These are phyloP conservation scores for Drosophila picticornis DNA, from an alignment of 2,888 invertebrate species.

Conservation along the genomic window DNA sequence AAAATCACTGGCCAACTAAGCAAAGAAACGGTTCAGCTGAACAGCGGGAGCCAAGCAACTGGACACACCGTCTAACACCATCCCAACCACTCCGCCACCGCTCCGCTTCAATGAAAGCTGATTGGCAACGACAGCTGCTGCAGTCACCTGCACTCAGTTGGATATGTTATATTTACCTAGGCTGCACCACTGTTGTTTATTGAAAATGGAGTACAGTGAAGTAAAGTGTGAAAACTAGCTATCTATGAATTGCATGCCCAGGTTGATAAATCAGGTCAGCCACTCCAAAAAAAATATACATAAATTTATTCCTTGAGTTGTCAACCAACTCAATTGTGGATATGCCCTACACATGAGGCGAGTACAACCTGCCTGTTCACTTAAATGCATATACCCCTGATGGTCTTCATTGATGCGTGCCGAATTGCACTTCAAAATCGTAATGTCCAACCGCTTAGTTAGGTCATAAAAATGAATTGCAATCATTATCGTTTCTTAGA, in stretches of 20 bases:
- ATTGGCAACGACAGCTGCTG: slow-evolving; percentile 61
- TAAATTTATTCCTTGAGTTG: not conserved
- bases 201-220: slow-evolving; percentile 10
- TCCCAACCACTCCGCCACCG: not conserved
- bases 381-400: slow-evolving; percentile 26
- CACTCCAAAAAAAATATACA: not conserved
- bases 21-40: slow-evolving; percentile 58
- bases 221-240: slow-evolving; percentile 6
- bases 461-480: slow-evolving; percentile 76
- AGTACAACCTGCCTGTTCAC: slow-evolving; percentile 27
- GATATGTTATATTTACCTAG: slow-evolving; percentile 38
- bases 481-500: slow-evolving; percentile 81
- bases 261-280: not conserved
- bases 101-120: slow-evolving; percentile 41
- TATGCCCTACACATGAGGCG: slow-evolving; percentile 4
- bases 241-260: not conserved
- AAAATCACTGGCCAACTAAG: slow-evolving; percentile 77
- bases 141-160: slow-evolving; percentile 50
- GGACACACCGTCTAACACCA: slow-evolving; percentile 9
- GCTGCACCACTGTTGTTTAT: slow-evolving; percentile 37
- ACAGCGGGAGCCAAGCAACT: slow-evolving; percentile 14
- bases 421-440: slow-evolving; percentile 66
- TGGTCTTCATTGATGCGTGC: slow-evolving; percentile 59
- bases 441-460: slow-evolving; percentile 69
- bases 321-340: not conserved